These are phyloP conservation scores for Steinernema scapterisci DNA, from an alignment of 2,888 invertebrate species.

Conservation along the genomic window DNA sequence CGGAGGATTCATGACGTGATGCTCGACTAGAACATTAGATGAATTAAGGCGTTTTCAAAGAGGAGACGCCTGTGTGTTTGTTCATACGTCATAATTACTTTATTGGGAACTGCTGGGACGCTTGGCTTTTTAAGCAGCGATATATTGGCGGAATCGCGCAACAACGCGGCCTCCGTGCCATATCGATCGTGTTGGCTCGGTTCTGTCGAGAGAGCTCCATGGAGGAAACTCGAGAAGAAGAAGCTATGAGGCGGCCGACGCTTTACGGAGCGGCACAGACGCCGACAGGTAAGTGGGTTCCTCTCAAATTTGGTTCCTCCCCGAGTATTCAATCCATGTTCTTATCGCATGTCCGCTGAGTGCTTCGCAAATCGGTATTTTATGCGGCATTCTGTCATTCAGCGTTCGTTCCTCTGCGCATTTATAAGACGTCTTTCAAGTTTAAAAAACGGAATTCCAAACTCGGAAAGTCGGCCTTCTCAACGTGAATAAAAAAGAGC, in stretches of 20 bases:
- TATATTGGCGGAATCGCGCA: conserved; percentile 12
- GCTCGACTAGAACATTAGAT: neutral
- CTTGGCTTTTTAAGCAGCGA: neutral
- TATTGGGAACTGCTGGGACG: neutral
- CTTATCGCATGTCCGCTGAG: no score
- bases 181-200: conserved; percentile 23
- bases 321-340: no score
- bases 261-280: conserved; percentile 19
- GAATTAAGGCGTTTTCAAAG: neutral
- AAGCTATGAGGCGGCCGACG: conserved; percentile 14
- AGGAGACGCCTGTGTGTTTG: neutral
- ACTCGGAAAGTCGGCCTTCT: no score
- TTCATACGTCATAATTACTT: neutral
- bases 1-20: no score
- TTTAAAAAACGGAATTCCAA: no score
- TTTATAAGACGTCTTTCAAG: no score
- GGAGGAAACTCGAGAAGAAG: neutral
- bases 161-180: neutral
- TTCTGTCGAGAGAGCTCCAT: neutral
- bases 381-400: no score
- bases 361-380: no score
- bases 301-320: no score
- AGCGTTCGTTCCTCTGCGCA: no score
- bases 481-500: no score
- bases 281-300: neutral